Base-by-base conservation (phyloP, 2,888 invertebrate genomes). In the Thelaira solivaga region DNA sequence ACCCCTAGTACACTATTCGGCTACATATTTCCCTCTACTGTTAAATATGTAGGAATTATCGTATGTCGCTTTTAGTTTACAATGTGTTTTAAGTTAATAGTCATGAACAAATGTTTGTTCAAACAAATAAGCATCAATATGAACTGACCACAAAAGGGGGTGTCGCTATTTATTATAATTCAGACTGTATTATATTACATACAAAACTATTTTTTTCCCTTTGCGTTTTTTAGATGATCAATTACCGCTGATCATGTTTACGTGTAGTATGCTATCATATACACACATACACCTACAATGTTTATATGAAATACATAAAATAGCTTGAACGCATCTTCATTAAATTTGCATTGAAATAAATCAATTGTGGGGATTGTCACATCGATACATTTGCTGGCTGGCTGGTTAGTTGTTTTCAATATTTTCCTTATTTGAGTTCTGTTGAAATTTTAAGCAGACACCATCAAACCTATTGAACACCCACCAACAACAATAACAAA, bases 261-360 rank as follows among this genome's bases (percentile, higher is more conserved):
- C 4, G 2, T 22, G 11, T 34, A 47, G n/a, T 26, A 8, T 47
- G 16, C 36, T n/a, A 36, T 16, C 8, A 18, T 10, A 31, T 31
- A n/a, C n/a, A n/a, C n/a, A n/a, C n/a, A n/a, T n/a, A n/a, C n/a
- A n/a, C n/a, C n/a, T n/a, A n/a, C n/a, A n/a, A n/a, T 4, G 31
- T 4, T 31, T 31, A 2, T 31, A 31, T 31, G 10, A 10, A 31
- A 4, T 10, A 31, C 31, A 31, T 31, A 31, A 31, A 4, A 31
- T 34, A 31, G 13, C 36, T 57, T 59, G 13, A 51, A 49, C 39
- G 47, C 57, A 65, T 65, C 73, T 18, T 18, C 7, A 72, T 39
- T 36, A 36, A 55, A 39, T 72, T 62, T 45, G 47, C 55, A 72
- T 31, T 39, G 47, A 49, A n/a, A 53, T 4, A 31, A 36, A 39